These are phyloP conservation scores for Lasioglossum pauxillum DNA, from an alignment of 2,888 invertebrate genomes.

Conservation along the genomic window DNA sequence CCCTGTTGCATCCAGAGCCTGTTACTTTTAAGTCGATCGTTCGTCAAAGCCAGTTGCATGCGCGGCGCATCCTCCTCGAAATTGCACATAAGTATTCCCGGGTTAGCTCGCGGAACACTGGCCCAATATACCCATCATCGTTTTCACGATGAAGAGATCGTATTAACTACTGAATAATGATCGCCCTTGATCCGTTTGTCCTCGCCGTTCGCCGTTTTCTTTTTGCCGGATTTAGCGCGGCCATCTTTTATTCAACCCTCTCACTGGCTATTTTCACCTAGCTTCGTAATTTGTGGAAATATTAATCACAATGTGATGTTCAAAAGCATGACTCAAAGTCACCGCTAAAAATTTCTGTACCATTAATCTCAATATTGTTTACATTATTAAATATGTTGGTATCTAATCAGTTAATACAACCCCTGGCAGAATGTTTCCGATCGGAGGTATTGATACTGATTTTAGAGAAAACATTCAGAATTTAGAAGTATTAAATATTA, in stretches of 20 bases:
- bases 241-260: background rate
- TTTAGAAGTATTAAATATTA: too few relatives aligned
- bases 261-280: background rate
- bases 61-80: conserved; percentile 4
- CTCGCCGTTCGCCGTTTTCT: background rate
- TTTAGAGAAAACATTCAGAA: too few relatives aligned
- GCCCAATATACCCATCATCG: conserved; percentile 2
- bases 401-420: too few relatives aligned
- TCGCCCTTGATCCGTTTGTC: background rate
- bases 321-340: too few relatives aligned
- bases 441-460: too few relatives aligned
- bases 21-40: conserved; percentile 24
- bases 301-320: too few relatives aligned
- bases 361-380: too few relatives aligned
- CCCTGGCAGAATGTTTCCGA: too few relatives aligned
- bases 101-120: background rate
- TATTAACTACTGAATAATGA: conserved; percentile 8
- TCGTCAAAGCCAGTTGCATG: conserved; percentile 5
- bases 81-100: conserved; percentile 11
- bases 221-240: background rate
- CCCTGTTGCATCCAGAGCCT: conserved; percentile 2
- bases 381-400: too few relatives aligned
- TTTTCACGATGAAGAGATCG: background rate
- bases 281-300: too few relatives aligned
- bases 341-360: too few relatives aligned